phyloP scores from a whole-genome alignment of 2,888 invertebrate genomes.

The Eudemis profundana region DNA sequence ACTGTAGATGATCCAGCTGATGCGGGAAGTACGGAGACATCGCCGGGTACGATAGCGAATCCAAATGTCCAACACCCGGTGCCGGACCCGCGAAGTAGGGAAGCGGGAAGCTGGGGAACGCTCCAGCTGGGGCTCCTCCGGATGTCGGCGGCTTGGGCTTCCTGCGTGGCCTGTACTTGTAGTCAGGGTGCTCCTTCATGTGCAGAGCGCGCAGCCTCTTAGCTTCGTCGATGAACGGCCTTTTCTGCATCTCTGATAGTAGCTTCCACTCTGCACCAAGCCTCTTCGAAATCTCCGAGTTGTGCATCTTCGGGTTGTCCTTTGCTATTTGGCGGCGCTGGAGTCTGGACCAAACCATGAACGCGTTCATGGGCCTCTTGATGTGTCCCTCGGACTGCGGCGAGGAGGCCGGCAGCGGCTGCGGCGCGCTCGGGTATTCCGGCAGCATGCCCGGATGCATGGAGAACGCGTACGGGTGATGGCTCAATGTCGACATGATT shows the following conservation, averaged over 20 bases:
- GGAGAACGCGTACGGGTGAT: constrained; percentile 83
- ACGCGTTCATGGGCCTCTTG: constrained; percentile 99
- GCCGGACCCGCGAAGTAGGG: constrained; percentile 88
- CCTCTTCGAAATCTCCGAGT: constrained; percentile 95
- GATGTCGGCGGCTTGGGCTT: constrained; percentile 91
- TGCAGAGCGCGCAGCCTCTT: constrained; percentile 94
- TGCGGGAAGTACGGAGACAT: constrained; percentile 92
- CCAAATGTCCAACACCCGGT: constrained; percentile 84
- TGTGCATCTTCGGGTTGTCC: constrained; percentile 97
- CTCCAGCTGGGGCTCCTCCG: constrained; percentile 78
- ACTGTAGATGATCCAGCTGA: constrained; percentile 88
- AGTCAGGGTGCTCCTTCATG: constrained; percentile 96
- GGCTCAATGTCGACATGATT: constrained; percentile 81
- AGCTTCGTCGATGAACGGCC: constrained; percentile 98
- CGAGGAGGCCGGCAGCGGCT: constrained; percentile 77
- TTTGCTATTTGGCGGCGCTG: constrained; percentile 96
- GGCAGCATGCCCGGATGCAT: constrained; percentile 82
- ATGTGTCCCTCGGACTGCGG: constrained; percentile 91
- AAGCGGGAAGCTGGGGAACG: constrained; percentile 87
- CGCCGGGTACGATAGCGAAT: constrained; percentile 87
- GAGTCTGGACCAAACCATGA: constrained; percentile 98
- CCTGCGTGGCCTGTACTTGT: constrained; percentile 94
- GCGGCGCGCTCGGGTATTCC: constrained; percentile 76
- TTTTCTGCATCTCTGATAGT: constrained; percentile 93
- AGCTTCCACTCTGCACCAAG: constrained; percentile 97